A percentile compares a stretch with the other conserved stretches of the same genome.
Evolutionary conservation across 2,113 vertebrate species (phyloP).

Genomic region (Strix aluco): DNA sequence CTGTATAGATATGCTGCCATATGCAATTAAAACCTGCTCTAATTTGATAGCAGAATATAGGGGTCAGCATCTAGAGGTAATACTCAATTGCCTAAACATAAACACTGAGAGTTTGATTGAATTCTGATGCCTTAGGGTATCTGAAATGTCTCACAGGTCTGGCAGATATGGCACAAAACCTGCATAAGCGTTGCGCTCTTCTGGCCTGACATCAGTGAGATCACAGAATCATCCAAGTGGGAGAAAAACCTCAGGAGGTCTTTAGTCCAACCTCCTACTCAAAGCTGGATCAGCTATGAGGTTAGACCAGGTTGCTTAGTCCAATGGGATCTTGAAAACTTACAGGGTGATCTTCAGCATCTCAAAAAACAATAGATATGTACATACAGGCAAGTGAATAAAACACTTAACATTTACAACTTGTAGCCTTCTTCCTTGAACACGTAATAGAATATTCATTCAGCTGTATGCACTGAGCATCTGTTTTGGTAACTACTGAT

Average conservation of each 20-base stretch:
- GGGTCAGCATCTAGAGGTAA: not conserved
- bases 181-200: fast-evolving
- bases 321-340: not conserved
- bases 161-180: not conserved
- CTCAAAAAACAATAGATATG: not conserved
- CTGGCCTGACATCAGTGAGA: not conserved
- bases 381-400: not conserved
- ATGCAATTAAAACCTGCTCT: not conserved
- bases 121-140: not conserved
- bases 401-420: not conserved
- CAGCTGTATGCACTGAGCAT: not conserved
- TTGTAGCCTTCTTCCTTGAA: not conserved
- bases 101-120: not conserved
- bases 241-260: not conserved
- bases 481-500: not conserved
- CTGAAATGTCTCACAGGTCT: not conserved
- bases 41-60: not conserved
- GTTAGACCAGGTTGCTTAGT: not conserved
- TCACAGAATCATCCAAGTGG: not conserved
- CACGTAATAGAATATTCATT: not conserved
- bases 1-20: not conserved
- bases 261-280: not conserved
- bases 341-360: not conserved
- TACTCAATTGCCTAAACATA: not conserved
- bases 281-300: not conserved